phyloP scores from a whole-genome alignment of 1,140 invertebrate genomes.

The Asbolus verrucosus region DNA sequence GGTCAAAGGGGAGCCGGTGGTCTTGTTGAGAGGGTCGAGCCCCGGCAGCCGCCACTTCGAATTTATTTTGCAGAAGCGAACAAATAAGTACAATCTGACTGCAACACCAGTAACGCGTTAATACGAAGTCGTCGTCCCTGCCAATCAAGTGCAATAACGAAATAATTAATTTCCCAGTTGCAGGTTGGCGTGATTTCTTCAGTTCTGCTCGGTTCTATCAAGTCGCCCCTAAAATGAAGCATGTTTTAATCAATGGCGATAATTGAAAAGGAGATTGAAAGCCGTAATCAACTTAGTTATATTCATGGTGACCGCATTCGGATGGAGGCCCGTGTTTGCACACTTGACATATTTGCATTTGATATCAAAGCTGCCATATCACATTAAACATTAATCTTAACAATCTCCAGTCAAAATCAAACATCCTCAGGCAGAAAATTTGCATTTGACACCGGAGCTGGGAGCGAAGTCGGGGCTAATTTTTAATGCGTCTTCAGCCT shows the following conservation, averaged over 20 bases:
- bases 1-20: too few species aligned
- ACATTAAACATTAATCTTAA: conserved; percentile 23
- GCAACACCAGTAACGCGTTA: too few species aligned
- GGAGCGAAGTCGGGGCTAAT: conserved; percentile 24
- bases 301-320: conserved; percentile 17
- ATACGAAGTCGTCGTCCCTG: too few species aligned
- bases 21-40: too few species aligned
- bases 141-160: too few species aligned
- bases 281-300: conserved; percentile 3
- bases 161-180: too few species aligned
- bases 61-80: too few species aligned
- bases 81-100: too few species aligned
- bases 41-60: too few species aligned
- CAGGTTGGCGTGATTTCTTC: too few species aligned
- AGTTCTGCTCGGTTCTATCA: too few species aligned
- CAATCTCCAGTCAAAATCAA: conserved; percentile 19
- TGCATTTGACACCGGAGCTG: conserved; percentile 23
- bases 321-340: neutral
- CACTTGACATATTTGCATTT: conserved; percentile 19
- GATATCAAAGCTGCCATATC: conserved; percentile 6
- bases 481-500: conserved; percentile 27
- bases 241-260: neutral
- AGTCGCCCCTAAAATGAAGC: too few species aligned
- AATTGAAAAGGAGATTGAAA: conserved; percentile 28
- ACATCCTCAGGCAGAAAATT: conserved; percentile 22